Base-by-base conservation (phyloP, 2,888 invertebrate genomes). In the Pyrrhosoma nymphula region DNA sequence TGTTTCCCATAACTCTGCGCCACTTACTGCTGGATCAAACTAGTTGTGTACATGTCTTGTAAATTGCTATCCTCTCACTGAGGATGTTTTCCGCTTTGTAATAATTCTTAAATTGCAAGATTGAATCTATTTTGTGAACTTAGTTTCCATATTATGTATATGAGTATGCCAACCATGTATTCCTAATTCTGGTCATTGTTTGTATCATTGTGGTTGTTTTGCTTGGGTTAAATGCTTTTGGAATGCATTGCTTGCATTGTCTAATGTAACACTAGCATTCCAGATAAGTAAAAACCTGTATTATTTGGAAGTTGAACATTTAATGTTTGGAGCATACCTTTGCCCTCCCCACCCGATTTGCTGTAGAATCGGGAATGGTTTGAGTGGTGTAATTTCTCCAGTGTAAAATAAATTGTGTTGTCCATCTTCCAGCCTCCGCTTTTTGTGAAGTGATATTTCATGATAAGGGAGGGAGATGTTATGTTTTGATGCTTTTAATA, bases 161-260 rank as follows among this genome's bases (percentile, higher is more conserved):
- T 60, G 60, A 93, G 93, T 69, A 69, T 93, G 69, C 69, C 69
- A 63, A 93, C 69, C 69, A 93, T 93, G 93, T 93, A 93, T 93
- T 93, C 69, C 93, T 93, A 75, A 69, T 93, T 93, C 93, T 93
- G 93, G 93, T 93, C 93, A 93, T 93, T 82, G 82, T 35, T 35
- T 82, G 30, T 82, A 82, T 82, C 35, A 69, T 75, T 93, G 63
- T 93, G 75, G n/a, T 93, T 93, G 47, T 69, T 93, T 93, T 10
- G 47, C 47, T 93, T 93, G 39, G 47, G 82, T 69, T 60, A 93
- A 23, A 39, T 93, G 47, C 47, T 47, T 63, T 10, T 63, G 47
- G 93, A 69, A 93, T 93, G 93, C 30, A 82, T 35, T 82, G 82
- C 35, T 82, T 82, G 82, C 82, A 82, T 16, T 82, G 23, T 82